Evolutionary conservation across 2,113 vertebrate genomes (phyloP).

Genomic region (Hyperopisus bebe): DNA sequence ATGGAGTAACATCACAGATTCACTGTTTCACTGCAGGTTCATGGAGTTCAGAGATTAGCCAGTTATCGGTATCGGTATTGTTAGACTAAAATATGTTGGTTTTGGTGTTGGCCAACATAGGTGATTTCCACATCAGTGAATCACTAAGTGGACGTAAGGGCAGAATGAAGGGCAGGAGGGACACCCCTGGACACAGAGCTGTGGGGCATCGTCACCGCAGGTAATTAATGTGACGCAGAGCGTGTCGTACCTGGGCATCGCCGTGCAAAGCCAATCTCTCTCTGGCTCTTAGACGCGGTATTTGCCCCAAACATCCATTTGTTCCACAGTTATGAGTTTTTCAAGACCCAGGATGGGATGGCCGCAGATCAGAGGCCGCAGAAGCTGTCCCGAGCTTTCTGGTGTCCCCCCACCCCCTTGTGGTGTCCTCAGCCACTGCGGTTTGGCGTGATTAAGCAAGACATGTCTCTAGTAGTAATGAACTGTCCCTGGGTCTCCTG

Average conservation of each 20-base stretch:
- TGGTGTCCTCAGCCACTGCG: background rate
- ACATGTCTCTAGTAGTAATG: slow-evolving; percentile 4
- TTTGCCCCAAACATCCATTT: background rate
- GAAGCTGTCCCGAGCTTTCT: background rate
- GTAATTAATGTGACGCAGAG: background rate
- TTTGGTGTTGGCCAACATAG: background rate
- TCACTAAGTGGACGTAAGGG: background rate
- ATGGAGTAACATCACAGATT: background rate
- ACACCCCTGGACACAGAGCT: background rate
- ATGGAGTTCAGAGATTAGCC: background rate
- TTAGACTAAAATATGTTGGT: background rate
- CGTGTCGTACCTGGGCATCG: background rate
- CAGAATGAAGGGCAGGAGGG: background rate
- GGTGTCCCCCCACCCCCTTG: background rate
- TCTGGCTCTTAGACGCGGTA: background rate
- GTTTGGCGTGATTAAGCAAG: background rate
- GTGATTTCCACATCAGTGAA: background rate
- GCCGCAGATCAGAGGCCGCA: background rate
- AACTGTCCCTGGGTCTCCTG: background rate
- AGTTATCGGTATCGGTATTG: background rate
- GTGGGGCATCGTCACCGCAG: background rate
- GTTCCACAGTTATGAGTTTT: background rate
- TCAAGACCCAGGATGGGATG: background rate
- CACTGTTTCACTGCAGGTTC: background rate
- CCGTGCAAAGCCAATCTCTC: background rate